Conservation (phyloP, 2,888 invertebrate genomes). For the Nymphalis urticae region DNA sequence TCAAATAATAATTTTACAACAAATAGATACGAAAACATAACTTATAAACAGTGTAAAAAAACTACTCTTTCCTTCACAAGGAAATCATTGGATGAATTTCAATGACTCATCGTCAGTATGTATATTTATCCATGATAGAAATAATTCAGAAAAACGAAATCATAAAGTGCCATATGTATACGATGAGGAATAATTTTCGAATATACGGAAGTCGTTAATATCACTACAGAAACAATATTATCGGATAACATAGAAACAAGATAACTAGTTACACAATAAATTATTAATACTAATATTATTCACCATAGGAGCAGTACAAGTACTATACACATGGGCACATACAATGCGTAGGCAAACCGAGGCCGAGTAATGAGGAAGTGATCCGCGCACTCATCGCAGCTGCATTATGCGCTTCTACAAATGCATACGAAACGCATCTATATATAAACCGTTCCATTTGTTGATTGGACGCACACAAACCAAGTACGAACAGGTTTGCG, state of each 20-base stretch:
- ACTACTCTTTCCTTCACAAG: no score
- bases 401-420: conserved; percentile 60
- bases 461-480: conserved; percentile 26
- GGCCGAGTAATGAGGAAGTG: conserved; percentile 58
- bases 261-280: conserved; percentile 15
- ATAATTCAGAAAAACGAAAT: no score
- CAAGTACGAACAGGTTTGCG: conserved; percentile 53
- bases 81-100: no score
- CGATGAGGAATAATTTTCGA: not conserved
- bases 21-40: no score
- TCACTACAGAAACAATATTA: conserved; percentile 11
- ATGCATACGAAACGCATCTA: conserved; percentile 40
- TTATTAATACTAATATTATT: not conserved
- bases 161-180: no score
- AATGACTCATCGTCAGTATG: no score
- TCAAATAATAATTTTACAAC: no score
- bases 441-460: conserved; percentile 32
- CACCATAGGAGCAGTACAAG: conserved; percentile 1
- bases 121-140: no score
- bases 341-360: conserved; percentile 43
- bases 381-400: conserved; percentile 55
- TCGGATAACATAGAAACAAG: conserved; percentile 8
- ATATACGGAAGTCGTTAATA: not conserved
- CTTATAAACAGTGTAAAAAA: no score
- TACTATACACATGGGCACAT: conserved; percentile 14